Evolutionary conservation across 1,140 invertebrate species (phyloP), one percentile per base, ranked within the genome.

Genomic region (Diabrotica virgifera): DNA sequence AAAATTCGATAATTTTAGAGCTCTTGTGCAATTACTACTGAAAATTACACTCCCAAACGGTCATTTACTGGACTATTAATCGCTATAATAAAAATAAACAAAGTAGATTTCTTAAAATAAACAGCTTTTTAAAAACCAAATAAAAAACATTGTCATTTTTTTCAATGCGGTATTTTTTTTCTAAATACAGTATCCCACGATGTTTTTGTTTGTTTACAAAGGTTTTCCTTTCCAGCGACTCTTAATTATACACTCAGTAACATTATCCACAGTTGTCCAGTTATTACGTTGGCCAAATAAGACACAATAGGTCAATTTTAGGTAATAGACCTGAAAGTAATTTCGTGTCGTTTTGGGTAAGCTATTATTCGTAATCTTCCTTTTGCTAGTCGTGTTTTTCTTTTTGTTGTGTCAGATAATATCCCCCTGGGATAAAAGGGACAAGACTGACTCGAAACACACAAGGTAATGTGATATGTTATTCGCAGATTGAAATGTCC

Each of bases 181-280:
- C 24, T 24, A 24, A 24, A 24, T 24, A 2, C 24, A 2, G 1
- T 24, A 24, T 24, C 24, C 24, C 1, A 24, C 24, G 4, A 24
- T 24, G 24, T 24, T 24, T 24, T 24, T 24, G 24, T 24, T 24
- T 24, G 24, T 24, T 24, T 24, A 24, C 24, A 24, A 24, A 24
- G 24, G 24, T 4, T 24, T 24, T 24, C 24, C 1, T 24, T 24
- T 24, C 24, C 24, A 24, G 24, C 40, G 4, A 4, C 40, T 46
- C 40, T 46, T 46, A 46, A 46, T 46, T 46, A 46, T 46, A 46
- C 40, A 46, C 40, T 46, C 40, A 46, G 40, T 46, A 46, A 46
- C 40, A 46, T 46, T 46, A 46, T 46, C 40, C 40, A 46, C 40
- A 46, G 40, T 46, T 46, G 40, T 46, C 8, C 40, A 46, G 40